Evolutionary conservation across 1,140 invertebrate genomes (phyloP).

Genomic region (Zaprionus nigranus): DNA sequence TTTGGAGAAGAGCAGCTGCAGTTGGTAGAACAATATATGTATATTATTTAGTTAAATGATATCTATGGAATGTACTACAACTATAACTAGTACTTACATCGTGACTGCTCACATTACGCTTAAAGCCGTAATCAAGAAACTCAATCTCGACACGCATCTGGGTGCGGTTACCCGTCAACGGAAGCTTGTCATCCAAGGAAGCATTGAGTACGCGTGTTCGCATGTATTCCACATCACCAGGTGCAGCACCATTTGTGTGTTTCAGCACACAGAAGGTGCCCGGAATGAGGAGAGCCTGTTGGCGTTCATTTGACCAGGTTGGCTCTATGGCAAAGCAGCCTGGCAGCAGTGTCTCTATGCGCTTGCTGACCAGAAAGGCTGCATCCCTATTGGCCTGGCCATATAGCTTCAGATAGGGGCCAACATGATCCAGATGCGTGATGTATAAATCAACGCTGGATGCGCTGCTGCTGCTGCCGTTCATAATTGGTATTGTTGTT

Average conservation of each 20-base stretch:
- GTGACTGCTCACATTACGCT: slow-evolving; percentile 59
- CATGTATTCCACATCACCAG: slow-evolving; percentile 73
- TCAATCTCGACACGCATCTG: slow-evolving; percentile 85
- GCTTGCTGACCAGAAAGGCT: slow-evolving; percentile 62
- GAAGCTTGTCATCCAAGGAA: slow-evolving; percentile 38
- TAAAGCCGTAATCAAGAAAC: slow-evolving; percentile 90
- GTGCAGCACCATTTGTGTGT: slow-evolving; percentile 60
- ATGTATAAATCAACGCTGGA: slow-evolving; percentile 80
- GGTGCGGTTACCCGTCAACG: slow-evolving; percentile 61
- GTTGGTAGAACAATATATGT: neutral
- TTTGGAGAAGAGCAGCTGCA: slow-evolving; percentile 75
- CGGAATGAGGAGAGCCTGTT: slow-evolving; percentile 62
- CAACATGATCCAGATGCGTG: slow-evolving; percentile 88
- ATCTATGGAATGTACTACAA: neutral
- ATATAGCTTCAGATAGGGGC: slow-evolving; percentile 88
- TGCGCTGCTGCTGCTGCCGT: slow-evolving; percentile 20
- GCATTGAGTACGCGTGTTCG: slow-evolving; percentile 61
- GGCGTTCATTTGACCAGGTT: slow-evolving; percentile 69
- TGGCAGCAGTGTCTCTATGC: slow-evolving; percentile 66
- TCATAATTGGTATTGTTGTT: slow-evolving; percentile 63
- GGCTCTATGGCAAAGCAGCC: slow-evolving; percentile 71
- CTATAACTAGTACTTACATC: slow-evolving; percentile 61
- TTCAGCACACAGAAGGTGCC: slow-evolving; percentile 73
- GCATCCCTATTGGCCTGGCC: slow-evolving; percentile 85
- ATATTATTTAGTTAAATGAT: neutral